Base-by-base conservation (phyloP, 2,797 vertebrate species). In the Falco columbarius region DNA sequence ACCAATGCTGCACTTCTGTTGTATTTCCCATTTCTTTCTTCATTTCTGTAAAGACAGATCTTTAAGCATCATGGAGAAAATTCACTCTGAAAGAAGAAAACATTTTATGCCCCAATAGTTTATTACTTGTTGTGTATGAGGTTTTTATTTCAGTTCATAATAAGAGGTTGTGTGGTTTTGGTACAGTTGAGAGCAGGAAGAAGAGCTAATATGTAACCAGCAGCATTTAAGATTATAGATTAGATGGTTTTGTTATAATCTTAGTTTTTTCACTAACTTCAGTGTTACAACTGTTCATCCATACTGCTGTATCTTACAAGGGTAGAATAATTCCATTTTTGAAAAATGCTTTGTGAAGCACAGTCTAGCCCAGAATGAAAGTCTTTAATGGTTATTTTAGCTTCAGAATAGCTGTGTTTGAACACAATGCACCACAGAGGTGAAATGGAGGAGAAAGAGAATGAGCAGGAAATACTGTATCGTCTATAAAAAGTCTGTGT, bases 371-470 rank as follows among this genome's bases (percentile, higher is more conserved):
- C 26, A 59, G 80, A 95, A 91, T 72, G 27, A 90, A 82, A 71
- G 68, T 30, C 91, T 94, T 94, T 96, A 91, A 93, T 87, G 82
- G 54, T 65, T 94, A 93, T 96, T 95, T 96, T 95, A 71, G 79
- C 38, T 91, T 90, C 81, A 89, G 74, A 94, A 97, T 77, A 92
- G 36, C 72, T 83, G 29, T 0, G 2, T 92, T 96, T 92, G 81
- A 94, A 77, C 82, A 91, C 73, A 84, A 84, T 91, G 51, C 68
- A 93, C 68, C 65, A 66, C 61, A 86, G 75, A 97, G 93, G 89
- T 95, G 96, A 95, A 95, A 93, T 75, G 36, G 87, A 95, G 66
- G 89, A 96, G 72, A 96, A 80, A 83, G 27, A 65, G 58, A 96
- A 93, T 30, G 58, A 94, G 42, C 80, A 96, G 80, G 56, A 95